Conservation (phyloP, 2,888 invertebrate genomes). For the Conops quadrifasciatus region DNA sequence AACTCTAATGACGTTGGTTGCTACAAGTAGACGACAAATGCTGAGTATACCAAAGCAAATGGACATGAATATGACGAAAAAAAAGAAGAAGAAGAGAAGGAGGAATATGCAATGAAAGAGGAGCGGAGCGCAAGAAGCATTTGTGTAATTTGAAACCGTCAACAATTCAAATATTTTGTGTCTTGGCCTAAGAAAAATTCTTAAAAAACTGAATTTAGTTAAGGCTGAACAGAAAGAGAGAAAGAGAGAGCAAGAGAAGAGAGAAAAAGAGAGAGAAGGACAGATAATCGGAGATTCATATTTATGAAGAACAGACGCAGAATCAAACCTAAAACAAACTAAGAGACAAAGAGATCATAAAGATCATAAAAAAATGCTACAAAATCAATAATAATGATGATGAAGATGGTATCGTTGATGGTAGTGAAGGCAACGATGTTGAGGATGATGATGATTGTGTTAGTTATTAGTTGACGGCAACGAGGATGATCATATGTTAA, state of each 20-base stretch:
- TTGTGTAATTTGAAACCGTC: constrained; percentile 22
- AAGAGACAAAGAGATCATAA: no score
- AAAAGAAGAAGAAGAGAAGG: background rate
- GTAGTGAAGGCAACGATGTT: no score
- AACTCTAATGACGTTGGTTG: background rate
- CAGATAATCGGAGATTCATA: background rate
- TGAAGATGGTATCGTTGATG: no score
- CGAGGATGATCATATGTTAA: no score
- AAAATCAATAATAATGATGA: no score
- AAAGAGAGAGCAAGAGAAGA: background rate
- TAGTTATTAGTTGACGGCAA: no score
- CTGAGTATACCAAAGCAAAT: no score
- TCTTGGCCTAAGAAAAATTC: background rate
- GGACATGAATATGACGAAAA: background rate
- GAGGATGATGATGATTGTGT: no score
- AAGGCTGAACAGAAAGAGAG: background rate
- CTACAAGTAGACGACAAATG: no score
- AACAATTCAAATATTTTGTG: constrained; percentile 3
- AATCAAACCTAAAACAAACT: no score
- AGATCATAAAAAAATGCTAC: no score
- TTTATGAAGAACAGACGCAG: background rate
- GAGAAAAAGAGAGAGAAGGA: background rate
- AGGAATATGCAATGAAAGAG: background rate
- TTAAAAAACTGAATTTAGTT: background rate
- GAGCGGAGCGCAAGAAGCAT: background rate